Evolutionary conservation across 2,888 invertebrate species (phyloP), one percentile per base, ranked within the genome.

Genomic region (Tetanocera ferruginea): DNA sequence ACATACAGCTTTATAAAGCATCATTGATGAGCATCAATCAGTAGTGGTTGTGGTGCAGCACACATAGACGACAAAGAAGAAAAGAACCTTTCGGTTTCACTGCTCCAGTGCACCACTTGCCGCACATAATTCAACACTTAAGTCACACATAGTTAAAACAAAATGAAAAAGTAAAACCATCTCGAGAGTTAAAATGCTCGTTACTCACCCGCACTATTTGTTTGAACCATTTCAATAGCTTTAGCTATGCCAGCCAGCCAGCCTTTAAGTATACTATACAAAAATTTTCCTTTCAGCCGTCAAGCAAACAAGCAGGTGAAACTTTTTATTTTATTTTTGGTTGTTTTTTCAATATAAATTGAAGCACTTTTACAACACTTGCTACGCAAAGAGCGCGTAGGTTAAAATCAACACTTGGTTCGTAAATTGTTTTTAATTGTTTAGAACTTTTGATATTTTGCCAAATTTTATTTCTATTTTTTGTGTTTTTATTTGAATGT

Each of bases 161-260:
- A n/a, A n/a, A n/a, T 5, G 19, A 55, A n/a, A 31, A 25, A 25
- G 4, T 25, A 62, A 28, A 28, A 62, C 28, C 1, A 8, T 25
- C 17, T 11, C 28, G n/a, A 3, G 64, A 34, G 34, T n/a, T 31
- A 6, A 19, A 17, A 28, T 14, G 31, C 5, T 6, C 5, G 37
- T 60, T n/a, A 79, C 71, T 82, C 79, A 83, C 83, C 83, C 79
- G 81, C 78, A 80, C 80, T 81, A 62, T 81, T 79, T 14, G 80
- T 80, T 67, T 82, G 81, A 17, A 81, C 80, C 83, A 83, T 82
- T 80, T 81, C 70, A 76, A 77, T 52, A 76, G 23, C 34, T 51
- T 19, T 34, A 14, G 23, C 28, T 51, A 57, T n/a, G 66, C 43
- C 64, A 52, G 60, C 43, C 64, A 52, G 60, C 11, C 51, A 70